Conservation (phyloP, 2,888 invertebrate genomes). For the Amphipoea oculea region DNA sequence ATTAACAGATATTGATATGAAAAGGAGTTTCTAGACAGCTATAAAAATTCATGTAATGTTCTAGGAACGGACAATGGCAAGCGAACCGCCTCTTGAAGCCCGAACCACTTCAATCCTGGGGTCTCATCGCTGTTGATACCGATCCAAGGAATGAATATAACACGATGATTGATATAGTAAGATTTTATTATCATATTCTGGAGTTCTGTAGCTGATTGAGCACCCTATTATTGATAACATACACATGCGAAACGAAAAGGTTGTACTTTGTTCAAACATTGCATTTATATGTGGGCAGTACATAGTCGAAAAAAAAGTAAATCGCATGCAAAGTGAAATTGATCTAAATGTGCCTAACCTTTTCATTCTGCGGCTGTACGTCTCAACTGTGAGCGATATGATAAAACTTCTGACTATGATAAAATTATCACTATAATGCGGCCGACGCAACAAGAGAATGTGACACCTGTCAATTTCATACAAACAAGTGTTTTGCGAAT, state of each 20-base stretch:
- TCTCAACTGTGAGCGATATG: background rate
- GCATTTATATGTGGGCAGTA: background rate
- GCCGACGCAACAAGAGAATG: too few relatives aligned
- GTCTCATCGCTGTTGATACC: conserved; percentile 78
- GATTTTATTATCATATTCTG: background rate
- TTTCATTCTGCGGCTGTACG: background rate
- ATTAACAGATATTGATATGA: background rate
- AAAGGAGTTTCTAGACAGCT: background rate
- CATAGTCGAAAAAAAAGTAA: background rate
- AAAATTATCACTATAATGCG: background rate
- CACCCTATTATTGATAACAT: background rate
- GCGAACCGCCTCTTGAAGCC: conserved; percentile 85
- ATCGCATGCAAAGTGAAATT: background rate
- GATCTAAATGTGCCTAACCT: background rate
- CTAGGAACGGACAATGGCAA: conserved; percentile 82
- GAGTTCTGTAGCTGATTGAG: background rate
- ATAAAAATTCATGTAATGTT: conserved; percentile 25
- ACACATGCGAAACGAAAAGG: background rate
- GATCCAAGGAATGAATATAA: conserved; percentile 70
- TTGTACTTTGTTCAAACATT: background rate
- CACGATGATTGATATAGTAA: conserved; percentile 62
- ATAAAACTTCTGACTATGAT: background rate
- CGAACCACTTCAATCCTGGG: conserved; percentile 80
- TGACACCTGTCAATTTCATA: background rate
- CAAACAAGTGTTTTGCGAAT: background rate